These are phyloP conservation scores for Intellagama lesueurii DNA, from an alignment of 2,797 vertebrate genomes.

Conservation along the genomic window DNA sequence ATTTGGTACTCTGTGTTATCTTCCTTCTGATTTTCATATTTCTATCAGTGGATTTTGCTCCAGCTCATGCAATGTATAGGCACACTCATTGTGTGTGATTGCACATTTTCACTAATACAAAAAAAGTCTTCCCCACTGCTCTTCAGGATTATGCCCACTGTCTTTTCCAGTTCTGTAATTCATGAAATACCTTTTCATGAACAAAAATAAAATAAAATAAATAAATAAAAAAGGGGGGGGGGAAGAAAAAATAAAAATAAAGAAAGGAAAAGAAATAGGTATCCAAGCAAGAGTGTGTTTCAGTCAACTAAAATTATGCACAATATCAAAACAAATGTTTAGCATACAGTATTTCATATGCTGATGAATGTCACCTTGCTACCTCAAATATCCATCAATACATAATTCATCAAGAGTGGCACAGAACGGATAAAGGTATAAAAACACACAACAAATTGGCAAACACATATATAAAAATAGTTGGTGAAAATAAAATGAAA, in stretches of 20 bases:
- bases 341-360: background rate
- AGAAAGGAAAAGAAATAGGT: slow-evolving; percentile 24
- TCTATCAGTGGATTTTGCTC: slow-evolving; percentile 1
- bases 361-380: slow-evolving; percentile 41
- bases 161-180: slow-evolving; percentile 29
- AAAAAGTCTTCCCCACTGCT: background rate
- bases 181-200: slow-evolving; percentile 38
- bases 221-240: too few relatives aligned
- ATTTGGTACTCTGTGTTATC: background rate
- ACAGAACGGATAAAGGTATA: slow-evolving; percentile 33
- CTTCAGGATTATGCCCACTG: slow-evolving; percentile 21
- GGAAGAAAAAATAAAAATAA: too few relatives aligned
- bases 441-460: slow-evolving; percentile 31
- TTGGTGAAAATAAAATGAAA: slow-evolving; percentile 31
- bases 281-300: background rate
- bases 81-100: background rate
- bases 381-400: background rate
- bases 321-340: slow-evolving; percentile 6
- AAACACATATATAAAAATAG: slow-evolving; percentile 32
- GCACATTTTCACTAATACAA: slow-evolving; percentile 34
- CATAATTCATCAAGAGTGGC: slow-evolving; percentile 12
- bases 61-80: slow-evolving; percentile 8
- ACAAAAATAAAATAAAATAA: too few relatives aligned
- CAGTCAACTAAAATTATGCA: slow-evolving; percentile 21
- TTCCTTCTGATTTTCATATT: slow-evolving; percentile 28